These are phyloP conservation scores for Stictonetta naevosa DNA, from an alignment of 2,113 vertebrate species.

Conservation along the genomic window DNA sequence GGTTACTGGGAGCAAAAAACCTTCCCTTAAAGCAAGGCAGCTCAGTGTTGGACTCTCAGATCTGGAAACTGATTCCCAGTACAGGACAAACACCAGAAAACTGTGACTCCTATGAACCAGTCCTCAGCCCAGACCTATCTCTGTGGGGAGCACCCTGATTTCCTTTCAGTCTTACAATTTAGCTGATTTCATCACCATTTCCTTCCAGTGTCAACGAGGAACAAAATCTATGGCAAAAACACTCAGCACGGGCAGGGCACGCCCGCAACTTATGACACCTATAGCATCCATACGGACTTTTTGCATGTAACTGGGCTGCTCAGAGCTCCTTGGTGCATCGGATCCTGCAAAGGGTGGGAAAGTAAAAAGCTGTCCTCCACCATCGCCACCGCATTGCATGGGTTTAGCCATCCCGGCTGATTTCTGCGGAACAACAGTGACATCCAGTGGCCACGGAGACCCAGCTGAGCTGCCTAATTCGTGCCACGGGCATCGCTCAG, in stretches of 20 bases:
- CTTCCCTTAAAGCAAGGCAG: background rate
- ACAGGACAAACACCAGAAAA: background rate
- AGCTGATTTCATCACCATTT: background rate
- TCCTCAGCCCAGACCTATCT: background rate
- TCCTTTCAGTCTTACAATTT: background rate
- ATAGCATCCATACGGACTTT: background rate
- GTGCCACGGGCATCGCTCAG: rapidly evolving
- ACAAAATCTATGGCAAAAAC: background rate
- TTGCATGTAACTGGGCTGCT: background rate
- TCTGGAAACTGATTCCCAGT: background rate
- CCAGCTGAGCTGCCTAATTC: rapidly evolving
- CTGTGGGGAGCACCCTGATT: background rate
- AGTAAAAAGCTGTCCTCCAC: background rate
- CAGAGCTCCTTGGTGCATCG: background rate
- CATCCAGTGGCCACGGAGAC: conserved; percentile 62
- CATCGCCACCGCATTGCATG: background rate
- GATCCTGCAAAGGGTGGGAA: background rate
- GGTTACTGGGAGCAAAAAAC: background rate
- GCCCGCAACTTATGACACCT: background rate
- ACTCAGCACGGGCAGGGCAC: background rate
- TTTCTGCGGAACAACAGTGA: conserved; percentile 66
- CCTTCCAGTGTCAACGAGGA: background rate
- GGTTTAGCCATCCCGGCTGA: rapidly evolving
- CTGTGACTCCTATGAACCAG: background rate
- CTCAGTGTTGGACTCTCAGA: background rate